Evolutionary conservation across 2,888 invertebrate genomes (phyloP).

Genomic region (Boloria selene): DNA sequence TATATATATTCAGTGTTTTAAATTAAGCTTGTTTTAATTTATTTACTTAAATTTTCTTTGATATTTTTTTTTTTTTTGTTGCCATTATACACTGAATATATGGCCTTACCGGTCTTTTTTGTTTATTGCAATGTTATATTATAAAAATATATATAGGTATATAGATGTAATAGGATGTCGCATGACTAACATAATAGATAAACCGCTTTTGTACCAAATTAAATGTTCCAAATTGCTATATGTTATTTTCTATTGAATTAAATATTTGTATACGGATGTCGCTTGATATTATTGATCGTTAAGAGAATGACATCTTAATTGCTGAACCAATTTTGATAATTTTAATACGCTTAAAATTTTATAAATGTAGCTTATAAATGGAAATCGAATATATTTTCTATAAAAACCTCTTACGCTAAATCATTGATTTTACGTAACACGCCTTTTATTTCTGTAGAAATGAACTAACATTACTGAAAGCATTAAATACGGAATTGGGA

Average conservation of each 20-base stretch:
- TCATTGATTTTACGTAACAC: background rate
- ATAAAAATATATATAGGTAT: constrained; percentile 8
- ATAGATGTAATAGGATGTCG: constrained; percentile 35
- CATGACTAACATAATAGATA: constrained; percentile 36
- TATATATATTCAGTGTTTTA: no score
- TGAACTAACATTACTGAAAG: no score
- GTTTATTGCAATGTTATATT: constrained; percentile 1
- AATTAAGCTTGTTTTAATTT: no score
- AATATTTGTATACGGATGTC: background rate
- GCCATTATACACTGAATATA: no score
- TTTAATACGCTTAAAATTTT: constrained; percentile 1
- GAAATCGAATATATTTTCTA: constrained; percentile 27
- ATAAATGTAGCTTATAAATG: constrained; percentile 23
- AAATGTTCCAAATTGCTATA: constrained; percentile 37
- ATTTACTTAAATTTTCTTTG: no score
- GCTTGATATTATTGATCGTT: constrained; percentile 22
- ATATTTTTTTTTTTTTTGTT: no score
- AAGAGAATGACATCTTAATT: constrained; percentile 23
- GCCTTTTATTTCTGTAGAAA: no score
- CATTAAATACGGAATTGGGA: no score
- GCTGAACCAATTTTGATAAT: constrained; percentile 25
- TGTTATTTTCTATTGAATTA: constrained; percentile 19
- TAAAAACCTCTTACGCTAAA: constrained; percentile 29
- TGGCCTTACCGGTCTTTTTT: no score
- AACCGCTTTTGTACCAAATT: constrained; percentile 33